These are phyloP conservation scores for Daubentonia madagascariensis DNA, from an alignment of 2,113 vertebrate species.

Conservation along the genomic window DNA sequence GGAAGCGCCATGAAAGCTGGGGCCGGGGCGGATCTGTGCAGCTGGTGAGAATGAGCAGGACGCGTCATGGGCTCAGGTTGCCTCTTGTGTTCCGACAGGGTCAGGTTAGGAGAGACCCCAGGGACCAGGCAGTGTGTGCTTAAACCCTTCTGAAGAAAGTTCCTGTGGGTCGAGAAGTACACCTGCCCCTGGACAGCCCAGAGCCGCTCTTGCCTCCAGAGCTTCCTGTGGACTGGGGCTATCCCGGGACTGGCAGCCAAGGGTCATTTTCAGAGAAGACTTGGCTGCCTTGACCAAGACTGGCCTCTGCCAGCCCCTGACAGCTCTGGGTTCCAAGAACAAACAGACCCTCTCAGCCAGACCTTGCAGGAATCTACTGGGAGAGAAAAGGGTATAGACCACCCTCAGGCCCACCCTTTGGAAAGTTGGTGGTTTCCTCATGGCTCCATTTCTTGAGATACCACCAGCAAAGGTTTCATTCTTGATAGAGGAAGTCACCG, in stretches of 20 bases:
- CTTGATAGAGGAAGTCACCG: not conserved
- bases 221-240: not conserved
- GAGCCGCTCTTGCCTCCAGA: not conserved
- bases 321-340: not conserved
- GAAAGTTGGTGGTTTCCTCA: not conserved
- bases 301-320: not conserved
- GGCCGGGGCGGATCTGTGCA: not conserved
- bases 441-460: not conserved
- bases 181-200: no score
- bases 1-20: not conserved
- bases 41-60: not conserved
- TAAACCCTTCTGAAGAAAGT: not conserved
- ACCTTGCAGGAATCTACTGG: not conserved
- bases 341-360: not conserved
- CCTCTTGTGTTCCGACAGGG: not conserved
- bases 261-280: not conserved
- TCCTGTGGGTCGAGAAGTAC: not conserved
- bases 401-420: not conserved
- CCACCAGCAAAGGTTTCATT: not conserved
- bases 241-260: not conserved
- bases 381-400: not conserved
- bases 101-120: not conserved
- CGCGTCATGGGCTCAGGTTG: fast-evolving
- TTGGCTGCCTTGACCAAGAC: not conserved
- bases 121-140: not conserved